A percentile compares a stretch with the other conserved stretches of the same genome.
These are phyloP conservation scores for Chlamydotis undulata DNA, from an alignment of 2,113 vertebrate genomes.

Conservation along the genomic window DNA sequence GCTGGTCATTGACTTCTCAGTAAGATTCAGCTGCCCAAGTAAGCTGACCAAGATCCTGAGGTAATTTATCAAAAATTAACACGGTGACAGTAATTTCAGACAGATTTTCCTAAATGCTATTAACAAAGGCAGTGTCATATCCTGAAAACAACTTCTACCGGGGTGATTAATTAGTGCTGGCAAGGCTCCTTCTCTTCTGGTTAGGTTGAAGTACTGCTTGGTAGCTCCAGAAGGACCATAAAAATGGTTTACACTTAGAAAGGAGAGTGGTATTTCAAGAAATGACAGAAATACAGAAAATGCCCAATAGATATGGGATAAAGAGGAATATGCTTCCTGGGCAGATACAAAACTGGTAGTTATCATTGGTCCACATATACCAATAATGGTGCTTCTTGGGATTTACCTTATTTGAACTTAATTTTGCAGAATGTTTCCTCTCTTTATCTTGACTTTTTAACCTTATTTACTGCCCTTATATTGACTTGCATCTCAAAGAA, in stretches of 20 bases:
- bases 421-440: background rate
- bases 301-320: background rate
- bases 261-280: background rate
- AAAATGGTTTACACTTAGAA: background rate
- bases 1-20: background rate
- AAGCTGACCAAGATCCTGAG: background rate
- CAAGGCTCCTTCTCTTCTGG: background rate
- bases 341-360: background rate
- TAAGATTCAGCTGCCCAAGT: background rate
- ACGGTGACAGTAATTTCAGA: background rate
- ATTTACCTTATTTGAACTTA: background rate
- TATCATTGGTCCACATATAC: background rate
- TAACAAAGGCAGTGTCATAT: background rate
- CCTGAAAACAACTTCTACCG: background rate
- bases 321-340: background rate
- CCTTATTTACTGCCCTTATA: background rate
- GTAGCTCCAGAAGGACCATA: background rate
- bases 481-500: background rate
- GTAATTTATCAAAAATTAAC: conserved; percentile 44
- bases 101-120: conserved; percentile 8
- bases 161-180: conserved; percentile 10
- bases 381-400: background rate
- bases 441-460: background rate
- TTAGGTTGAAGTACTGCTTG: background rate
- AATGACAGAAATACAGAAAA: background rate